phyloP scores from a whole-genome alignment of 2,888 invertebrate genomes.

The Archips xylosteana region DNA sequence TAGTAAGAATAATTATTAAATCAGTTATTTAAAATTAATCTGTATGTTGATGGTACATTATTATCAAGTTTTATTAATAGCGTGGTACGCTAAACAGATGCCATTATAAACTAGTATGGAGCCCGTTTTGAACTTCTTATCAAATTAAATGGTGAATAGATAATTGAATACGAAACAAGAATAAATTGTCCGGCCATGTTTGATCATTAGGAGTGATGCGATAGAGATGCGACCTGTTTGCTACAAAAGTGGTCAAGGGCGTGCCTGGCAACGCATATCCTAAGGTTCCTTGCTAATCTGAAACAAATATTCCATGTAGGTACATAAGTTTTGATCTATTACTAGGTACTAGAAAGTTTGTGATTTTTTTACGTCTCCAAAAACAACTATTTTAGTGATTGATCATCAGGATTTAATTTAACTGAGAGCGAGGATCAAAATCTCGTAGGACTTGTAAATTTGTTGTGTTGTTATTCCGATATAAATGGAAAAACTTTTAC shows the following conservation, averaged over 20 bases:
- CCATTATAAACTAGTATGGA: slow-evolving; percentile 8
- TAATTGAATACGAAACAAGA: slow-evolving; percentile 22
- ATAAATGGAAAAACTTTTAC: too few species aligned
- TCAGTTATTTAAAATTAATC: not conserved
- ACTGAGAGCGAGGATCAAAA: too few species aligned
- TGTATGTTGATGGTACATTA: slow-evolving; percentile 23
- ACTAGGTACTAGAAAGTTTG: too few species aligned
- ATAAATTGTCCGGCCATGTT: not conserved
- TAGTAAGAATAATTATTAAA: not conserved
- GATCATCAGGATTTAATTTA: too few species aligned
- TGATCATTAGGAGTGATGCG: not conserved
- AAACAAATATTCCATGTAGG: too few species aligned
- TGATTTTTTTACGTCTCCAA: too few species aligned
- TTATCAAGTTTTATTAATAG: slow-evolving; percentile 38
- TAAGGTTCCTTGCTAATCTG: too few species aligned
- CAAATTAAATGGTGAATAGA: slow-evolving; percentile 29
- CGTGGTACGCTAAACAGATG: slow-evolving; percentile 13
- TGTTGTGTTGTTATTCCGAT: too few species aligned
- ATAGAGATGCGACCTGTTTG: not conserved
- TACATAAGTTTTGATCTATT: too few species aligned
- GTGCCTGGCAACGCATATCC: too few species aligned
- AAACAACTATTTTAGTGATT: too few species aligned
- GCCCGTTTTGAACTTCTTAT: slow-evolving; percentile 30
- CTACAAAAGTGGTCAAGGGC: not conserved
- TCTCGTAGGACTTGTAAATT: too few species aligned